Conservation (phyloP, 2,797 vertebrate genomes). For the Cryptoprocta ferox region DNA sequence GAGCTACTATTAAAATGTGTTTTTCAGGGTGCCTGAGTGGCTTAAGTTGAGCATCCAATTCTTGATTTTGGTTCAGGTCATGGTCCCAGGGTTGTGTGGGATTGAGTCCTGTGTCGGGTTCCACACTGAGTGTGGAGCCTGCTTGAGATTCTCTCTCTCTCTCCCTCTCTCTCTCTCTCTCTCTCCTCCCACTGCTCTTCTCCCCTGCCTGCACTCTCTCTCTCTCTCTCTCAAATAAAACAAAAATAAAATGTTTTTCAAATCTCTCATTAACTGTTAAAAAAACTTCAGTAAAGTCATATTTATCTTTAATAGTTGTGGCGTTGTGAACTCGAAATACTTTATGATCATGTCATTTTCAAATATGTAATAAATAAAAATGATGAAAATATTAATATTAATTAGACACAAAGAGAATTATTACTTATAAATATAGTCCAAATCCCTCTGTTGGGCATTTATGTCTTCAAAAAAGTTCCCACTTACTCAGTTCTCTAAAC, state of each 20-base stretch:
- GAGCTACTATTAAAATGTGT: not conserved
- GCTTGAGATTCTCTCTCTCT: too few species aligned
- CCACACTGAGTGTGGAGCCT: too few species aligned
- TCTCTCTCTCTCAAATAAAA: too few species aligned
- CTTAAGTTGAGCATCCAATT: too few species aligned
- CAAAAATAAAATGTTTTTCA: not conserved
- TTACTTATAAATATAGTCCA: slow-evolving; percentile 32
- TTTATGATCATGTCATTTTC: slow-evolving; percentile 35
- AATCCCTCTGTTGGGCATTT: not conserved
- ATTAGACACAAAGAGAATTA: slow-evolving; percentile 5
- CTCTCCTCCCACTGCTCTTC: too few species aligned
- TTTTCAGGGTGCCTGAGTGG: not conserved
- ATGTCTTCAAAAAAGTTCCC: slow-evolving; percentile 26
- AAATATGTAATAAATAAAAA: slow-evolving; percentile 20
- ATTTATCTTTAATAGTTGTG: slow-evolving; percentile 27
- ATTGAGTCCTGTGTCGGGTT: too few species aligned
- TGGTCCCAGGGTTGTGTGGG: too few species aligned
- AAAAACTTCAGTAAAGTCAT: not conserved
- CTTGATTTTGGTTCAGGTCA: too few species aligned
- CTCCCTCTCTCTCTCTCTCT: too few species aligned
- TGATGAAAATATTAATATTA: not conserved
- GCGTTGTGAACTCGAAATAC: not conserved
- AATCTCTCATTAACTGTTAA: not conserved
- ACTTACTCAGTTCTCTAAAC: not conserved
- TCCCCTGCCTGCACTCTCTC: too few species aligned